Evolutionary conservation across 2,888 invertebrate genomes (phyloP), one percentile per base, ranked within the genome.

Genomic region (Harpalus rubripes): DNA sequence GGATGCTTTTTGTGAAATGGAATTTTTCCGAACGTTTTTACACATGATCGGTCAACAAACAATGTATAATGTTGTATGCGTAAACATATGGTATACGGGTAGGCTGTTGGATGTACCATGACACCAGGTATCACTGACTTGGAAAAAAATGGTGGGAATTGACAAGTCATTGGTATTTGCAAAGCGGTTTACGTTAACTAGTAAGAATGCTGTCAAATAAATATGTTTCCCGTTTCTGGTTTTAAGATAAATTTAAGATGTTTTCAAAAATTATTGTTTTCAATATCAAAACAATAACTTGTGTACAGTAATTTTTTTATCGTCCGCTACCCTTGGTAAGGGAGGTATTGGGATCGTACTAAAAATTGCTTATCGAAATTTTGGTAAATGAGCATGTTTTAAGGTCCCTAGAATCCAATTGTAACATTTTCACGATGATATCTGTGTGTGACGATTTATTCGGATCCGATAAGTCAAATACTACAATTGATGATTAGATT

Each of bases 1-100:
- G 26, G 59, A 32, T 76, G 52, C n/a, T 79, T 58, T 79, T 79
- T 76, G 41, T 68, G 39, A 44, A 74, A 52, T 41, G 32, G 63
- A 68, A 81, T 81, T 52, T 81, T 52, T 68, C 52, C 44, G 39
- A 8, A n/a, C 18, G 52, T 68, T 81, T 81, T 81, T 81, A 41
- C 26, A 18, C 12, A 41, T 10, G 44, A 81, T 39, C 65, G 65
- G 18, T 56, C 76, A 52, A 18, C 41, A 7, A 32, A 32, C 32
- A 32, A 32, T 32, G 32, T 32, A 32, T 32, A 5, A 32, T 80
- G 65, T 39, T 15, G 15, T 52, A 12, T 10, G 15, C n/a, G 65
- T 68, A 65, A 81, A 68, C 81, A 81, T 65, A 68, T 81, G 81
- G 81, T n/a, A 81, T 81, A 81, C 81, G 81, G 81, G 81, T 81